These are phyloP conservation scores for Theropithecus gelada DNA, from an alignment of 2,113 vertebrate genomes.

Conservation along the genomic window DNA sequence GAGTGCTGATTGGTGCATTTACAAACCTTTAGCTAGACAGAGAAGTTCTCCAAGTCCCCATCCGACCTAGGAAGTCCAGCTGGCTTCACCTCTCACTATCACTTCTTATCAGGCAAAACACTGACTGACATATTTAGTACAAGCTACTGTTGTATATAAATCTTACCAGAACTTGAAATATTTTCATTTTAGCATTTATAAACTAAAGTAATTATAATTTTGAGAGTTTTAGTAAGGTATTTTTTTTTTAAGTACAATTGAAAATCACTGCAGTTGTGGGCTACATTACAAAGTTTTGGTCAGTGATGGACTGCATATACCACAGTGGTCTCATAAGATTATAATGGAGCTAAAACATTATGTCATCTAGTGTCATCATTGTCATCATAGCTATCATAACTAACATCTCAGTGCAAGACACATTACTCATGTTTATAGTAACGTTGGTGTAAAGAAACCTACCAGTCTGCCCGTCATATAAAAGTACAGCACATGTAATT, in stretches of 20 bases:
- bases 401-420: background rate
- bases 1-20: no score
- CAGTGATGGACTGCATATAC: background rate
- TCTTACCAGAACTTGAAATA: constrained; percentile 35
- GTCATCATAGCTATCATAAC: background rate
- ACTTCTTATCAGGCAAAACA: constrained; percentile 33
- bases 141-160: background rate
- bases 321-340: background rate
- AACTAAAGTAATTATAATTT: background rate
- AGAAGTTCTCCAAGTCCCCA: no score
- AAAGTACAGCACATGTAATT: background rate
- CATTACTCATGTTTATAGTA: background rate
- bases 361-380: background rate
- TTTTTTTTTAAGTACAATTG: background rate
- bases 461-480: background rate
- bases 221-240: background rate
- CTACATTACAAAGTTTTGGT: background rate
- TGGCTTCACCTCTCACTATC: background rate
- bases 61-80: no score
- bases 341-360: background rate
- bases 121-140: background rate
- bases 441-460: background rate
- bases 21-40: no score
- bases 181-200: background rate
- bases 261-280: background rate